These are phyloP conservation scores for Hyperoplus lanceolatus DNA, from an alignment of 2,797 vertebrate species.

Conservation along the genomic window DNA sequence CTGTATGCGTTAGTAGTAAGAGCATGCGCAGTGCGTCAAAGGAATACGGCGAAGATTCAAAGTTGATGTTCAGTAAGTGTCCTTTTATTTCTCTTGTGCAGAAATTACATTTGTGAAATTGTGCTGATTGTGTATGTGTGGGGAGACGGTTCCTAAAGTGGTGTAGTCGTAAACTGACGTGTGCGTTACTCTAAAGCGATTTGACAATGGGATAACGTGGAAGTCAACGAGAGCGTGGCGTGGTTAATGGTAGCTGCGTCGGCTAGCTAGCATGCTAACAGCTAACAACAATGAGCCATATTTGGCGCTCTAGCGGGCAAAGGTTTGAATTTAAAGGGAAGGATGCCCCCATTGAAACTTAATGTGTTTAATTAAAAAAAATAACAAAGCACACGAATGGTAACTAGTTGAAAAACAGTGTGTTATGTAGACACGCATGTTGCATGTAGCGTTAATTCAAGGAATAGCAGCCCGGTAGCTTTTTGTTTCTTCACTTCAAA, in stretches of 20 bases:
- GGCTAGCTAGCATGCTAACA: slow-evolving; percentile 81
- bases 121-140: neutral
- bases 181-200: slow-evolving; percentile 29
- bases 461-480: slow-evolving; percentile 75
- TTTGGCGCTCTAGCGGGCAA: slow-evolving; percentile 83
- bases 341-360: neutral
- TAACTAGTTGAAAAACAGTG: neutral
- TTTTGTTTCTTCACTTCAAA: slow-evolving; percentile 81
- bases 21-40: slow-evolving; percentile 84
- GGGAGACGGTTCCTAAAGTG: neutral
- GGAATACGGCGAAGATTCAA: slow-evolving; percentile 85
- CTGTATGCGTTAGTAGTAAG: slow-evolving; percentile 84
- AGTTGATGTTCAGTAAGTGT: slow-evolving; percentile 87
- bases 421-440: slow-evolving; percentile 12
- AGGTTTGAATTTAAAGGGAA: slow-evolving; percentile 80
- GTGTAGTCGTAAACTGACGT: slow-evolving; percentile 25
- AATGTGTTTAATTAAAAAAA: slow-evolving; percentile 2
- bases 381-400: rapidly evolving
- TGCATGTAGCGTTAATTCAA: slow-evolving; percentile 24
- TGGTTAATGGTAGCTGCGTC: slow-evolving; percentile 71
- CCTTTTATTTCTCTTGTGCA: slow-evolving; percentile 53
- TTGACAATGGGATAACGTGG: slow-evolving; percentile 84
- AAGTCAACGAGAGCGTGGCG: slow-evolving; percentile 85
- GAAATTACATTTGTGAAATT: slow-evolving; percentile 10
- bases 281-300: slow-evolving; percentile 85